A percentile compares a stretch with the other conserved stretches of the same genome.
Evolutionary conservation across 1,140 invertebrate genomes (phyloP).

Genomic region (Tyrophagus putrescentiae): DNA sequence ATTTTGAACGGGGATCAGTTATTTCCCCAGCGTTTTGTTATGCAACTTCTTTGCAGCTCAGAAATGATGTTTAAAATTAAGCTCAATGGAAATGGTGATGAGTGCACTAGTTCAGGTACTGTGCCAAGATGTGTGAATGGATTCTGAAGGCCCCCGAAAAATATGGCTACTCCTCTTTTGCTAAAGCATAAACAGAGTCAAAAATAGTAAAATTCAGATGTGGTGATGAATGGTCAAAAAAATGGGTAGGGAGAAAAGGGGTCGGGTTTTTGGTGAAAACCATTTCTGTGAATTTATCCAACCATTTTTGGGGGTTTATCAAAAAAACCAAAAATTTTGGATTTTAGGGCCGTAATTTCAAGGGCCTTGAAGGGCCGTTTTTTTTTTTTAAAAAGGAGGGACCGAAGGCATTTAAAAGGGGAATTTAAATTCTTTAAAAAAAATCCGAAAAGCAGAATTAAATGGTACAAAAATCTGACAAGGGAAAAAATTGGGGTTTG

Average conservation of each 20-base stretch:
- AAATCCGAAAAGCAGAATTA: no score
- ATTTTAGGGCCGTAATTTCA: conserved; percentile 29
- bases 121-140: not conserved
- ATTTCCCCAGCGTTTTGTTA: not conserved
- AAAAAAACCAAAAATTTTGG: not conserved
- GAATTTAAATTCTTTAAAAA: no score
- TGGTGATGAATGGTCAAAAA: conserved; percentile 35
- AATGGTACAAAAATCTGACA: no score
- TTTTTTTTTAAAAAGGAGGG: no score
- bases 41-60: not conserved
- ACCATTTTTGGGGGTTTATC: conserved; percentile 20
- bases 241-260: conserved; percentile 42
- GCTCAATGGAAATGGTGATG: not conserved
- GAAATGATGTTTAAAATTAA: not conserved
- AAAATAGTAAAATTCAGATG: conserved; percentile 5
- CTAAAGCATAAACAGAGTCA: not conserved
- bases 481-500: no score
- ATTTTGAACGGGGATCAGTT: not conserved
- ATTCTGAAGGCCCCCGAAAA: not conserved
- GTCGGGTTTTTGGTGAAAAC: not conserved
- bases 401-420: no score
- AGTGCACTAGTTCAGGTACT: not conserved
- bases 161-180: not conserved
- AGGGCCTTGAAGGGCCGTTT: no score
- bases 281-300: conserved; percentile 31